phyloP scores from a whole-genome alignment of 2,888 invertebrate species.

The Nasonovia ribisnigri region DNA sequence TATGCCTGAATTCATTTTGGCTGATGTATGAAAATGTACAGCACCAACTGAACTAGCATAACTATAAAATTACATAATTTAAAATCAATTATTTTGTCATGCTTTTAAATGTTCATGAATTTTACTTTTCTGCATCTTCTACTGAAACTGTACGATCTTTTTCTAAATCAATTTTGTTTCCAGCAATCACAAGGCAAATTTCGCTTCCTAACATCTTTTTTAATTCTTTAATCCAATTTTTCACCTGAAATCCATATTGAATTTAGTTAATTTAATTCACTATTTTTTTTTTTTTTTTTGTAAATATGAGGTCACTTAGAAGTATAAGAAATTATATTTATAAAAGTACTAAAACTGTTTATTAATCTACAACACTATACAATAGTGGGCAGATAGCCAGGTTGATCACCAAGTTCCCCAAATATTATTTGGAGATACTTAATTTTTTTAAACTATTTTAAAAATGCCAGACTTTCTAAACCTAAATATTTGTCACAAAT shows the following conservation, averaged over 20 bases:
- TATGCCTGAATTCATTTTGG: conserved; percentile 91
- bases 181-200: conserved; percentile 92
- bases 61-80: conserved; percentile 72
- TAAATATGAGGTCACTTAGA: neutral
- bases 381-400: neutral
- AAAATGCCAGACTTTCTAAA: no score
- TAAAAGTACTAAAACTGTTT: neutral
- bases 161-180: conserved; percentile 97
- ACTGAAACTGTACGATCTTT: conserved; percentile 87
- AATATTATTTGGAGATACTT: neutral
- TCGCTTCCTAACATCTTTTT: conserved; percentile 95
- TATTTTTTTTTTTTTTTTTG: neutral
- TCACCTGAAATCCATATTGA: conserved; percentile 77
- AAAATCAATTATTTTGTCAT: neutral
- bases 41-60: conserved; percentile 94
- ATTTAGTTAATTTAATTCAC: neutral
- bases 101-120: conserved; percentile 65
- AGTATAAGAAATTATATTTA: neutral
- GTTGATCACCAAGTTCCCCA: neutral
- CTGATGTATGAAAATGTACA: conserved; percentile 92
- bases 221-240: conserved; percentile 98
- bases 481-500: neutral
- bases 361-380: neutral
- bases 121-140: conserved; percentile 89
- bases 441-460: no score